Percentiles rank a stretch among this genome's conserved stretches.
Evolutionary conservation across 2,888 invertebrate species (phyloP).

Genomic region (Lycia hirtaria): DNA sequence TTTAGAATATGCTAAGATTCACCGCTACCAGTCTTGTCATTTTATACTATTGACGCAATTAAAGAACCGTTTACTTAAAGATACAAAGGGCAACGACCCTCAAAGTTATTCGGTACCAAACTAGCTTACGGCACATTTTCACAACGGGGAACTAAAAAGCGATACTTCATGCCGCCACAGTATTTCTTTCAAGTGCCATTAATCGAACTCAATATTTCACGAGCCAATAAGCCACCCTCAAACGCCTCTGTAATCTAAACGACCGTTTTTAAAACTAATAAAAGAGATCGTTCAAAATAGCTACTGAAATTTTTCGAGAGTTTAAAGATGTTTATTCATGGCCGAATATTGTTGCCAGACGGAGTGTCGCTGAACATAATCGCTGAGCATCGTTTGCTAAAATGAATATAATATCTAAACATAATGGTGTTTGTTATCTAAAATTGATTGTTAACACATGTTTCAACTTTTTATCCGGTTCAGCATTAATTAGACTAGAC

Average conservation of each 20-base stretch:
- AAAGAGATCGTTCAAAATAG: constrained; percentile 82
- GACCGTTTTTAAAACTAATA: constrained; percentile 84
- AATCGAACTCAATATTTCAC: constrained; percentile 76
- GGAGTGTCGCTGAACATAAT: not conserved
- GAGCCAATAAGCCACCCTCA: constrained; percentile 75
- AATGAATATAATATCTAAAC: too few relatives aligned
- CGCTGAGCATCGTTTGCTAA: not conserved
- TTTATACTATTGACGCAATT: not conserved
- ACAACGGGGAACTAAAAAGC: constrained; percentile 41
- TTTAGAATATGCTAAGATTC: too few relatives aligned
- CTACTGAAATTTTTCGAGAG: constrained; percentile 80
- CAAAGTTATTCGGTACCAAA: constrained; percentile 14
- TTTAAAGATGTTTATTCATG: constrained; percentile 41
- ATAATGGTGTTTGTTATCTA: not conserved
- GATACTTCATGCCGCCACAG: constrained; percentile 58
- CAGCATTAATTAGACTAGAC: not conserved
- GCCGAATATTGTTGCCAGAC: not conserved
- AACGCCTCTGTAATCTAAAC: constrained; percentile 79
- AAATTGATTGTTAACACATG: not conserved
- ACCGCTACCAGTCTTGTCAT: not conserved
- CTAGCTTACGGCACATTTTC: constrained; percentile 23
- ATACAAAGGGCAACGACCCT: constrained; percentile 1
- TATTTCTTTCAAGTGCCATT: constrained; percentile 66
- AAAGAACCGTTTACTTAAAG: not conserved
- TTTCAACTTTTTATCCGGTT: not conserved